phyloP scores from a whole-genome alignment of 2,113 vertebrate species.

The Peucedramus taeniatus region DNA sequence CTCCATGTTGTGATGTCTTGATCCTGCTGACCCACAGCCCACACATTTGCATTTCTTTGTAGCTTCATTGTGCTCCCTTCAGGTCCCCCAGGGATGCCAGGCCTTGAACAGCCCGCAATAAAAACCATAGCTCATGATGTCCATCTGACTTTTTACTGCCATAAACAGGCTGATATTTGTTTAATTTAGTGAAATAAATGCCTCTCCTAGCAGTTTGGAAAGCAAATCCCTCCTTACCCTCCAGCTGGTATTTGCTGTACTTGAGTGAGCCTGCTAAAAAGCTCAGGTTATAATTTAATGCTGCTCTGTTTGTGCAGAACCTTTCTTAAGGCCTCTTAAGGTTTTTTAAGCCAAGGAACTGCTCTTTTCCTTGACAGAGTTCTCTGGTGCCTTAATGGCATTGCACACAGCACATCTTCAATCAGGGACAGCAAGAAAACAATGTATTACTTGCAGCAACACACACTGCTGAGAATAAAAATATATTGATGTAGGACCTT shows the following conservation, averaged over 20 bases:
- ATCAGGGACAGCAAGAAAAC: neutral
- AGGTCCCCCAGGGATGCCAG: neutral
- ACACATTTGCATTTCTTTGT: neutral
- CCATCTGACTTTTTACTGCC: slow-evolving; percentile 23
- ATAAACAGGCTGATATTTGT: slow-evolving; percentile 46
- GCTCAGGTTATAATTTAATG: neutral
- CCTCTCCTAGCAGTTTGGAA: slow-evolving; percentile 10
- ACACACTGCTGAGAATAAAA: neutral
- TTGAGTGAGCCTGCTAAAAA: slow-evolving; percentile 22
- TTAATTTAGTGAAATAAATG: slow-evolving; percentile 58
- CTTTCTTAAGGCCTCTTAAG: neutral
- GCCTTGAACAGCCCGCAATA: neutral
- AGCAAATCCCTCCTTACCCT: slow-evolving; percentile 32
- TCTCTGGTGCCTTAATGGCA: neutral
- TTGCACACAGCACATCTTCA: neutral
- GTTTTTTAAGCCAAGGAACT: neutral
- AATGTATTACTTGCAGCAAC: neutral
- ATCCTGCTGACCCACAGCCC: neutral
- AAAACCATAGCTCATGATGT: neutral
- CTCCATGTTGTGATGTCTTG: neutral
- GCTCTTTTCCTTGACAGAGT: neutral
- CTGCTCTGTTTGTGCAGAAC: slow-evolving; percentile 4
- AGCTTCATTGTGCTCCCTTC: neutral
- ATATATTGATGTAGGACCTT: slow-evolving; percentile 8
- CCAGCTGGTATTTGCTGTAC: slow-evolving; percentile 30